Conservation (phyloP, 1,140 invertebrate genomes). For the Drosophila neocordata region DNA sequence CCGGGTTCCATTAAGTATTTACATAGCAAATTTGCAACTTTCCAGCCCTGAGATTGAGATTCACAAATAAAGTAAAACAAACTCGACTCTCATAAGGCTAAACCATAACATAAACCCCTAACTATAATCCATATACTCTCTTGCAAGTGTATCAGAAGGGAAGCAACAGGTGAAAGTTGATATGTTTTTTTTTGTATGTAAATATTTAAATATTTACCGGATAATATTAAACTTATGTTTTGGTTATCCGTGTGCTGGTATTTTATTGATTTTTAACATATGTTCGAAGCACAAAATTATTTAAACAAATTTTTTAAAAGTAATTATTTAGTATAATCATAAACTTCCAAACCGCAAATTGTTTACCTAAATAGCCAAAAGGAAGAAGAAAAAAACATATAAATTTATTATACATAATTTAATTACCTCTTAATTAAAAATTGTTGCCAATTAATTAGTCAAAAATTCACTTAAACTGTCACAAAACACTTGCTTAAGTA, state of each 20-base stretch:
- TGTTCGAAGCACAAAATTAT: conserved; percentile 19
- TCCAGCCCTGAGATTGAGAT: no score
- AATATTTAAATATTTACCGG: conserved; percentile 2
- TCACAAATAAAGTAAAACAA: no score
- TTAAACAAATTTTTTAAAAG: conserved; percentile 28
- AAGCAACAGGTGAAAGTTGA: conserved; percentile 8
- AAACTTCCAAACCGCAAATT: conserved; percentile 21
- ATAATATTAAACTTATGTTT: conserved; percentile 32
- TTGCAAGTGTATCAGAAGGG: neutral
- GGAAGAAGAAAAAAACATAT: neutral
- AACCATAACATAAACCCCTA: no score
- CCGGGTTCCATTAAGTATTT: no score
- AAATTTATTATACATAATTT: neutral
- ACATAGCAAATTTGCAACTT: no score
- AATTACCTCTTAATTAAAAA: conserved; percentile 36
- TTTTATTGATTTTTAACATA: conserved; percentile 11
- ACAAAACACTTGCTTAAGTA: neutral
- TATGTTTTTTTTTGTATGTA: neutral
- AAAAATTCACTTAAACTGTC: conserved; percentile 7
- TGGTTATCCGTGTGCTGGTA: neutral
- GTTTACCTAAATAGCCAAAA: conserved; percentile 3
- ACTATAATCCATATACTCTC: no score
- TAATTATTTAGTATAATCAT: conserved; percentile 14
- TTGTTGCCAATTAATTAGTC: conserved; percentile 1
- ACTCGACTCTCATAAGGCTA: no score